Evolutionary conservation across 2,797 vertebrate species (phyloP), one percentile per base, ranked within the genome.

Genomic region (Amphiprion clarkii): DNA sequence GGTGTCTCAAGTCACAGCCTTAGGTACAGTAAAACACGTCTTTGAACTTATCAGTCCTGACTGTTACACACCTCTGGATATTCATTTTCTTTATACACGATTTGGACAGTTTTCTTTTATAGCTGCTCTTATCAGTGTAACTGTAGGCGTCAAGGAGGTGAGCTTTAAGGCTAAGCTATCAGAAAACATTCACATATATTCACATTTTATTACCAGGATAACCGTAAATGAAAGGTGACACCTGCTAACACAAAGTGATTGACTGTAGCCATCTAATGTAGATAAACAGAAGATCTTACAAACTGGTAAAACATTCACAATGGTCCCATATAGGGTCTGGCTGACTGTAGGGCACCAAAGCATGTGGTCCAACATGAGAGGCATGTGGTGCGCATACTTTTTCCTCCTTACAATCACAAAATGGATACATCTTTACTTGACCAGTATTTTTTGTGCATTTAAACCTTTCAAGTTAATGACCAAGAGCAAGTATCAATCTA

Each of bases 161-260:
- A 80, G 87, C 86, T 76, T 73, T 87, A 84, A 78, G 74, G 57
- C 61, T 13, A 4, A 4, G 57, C 27, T 71, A 73, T 67, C 19
- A 2, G 52, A 64, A 65, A 81, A 78, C 78, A 29, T 67, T 67
- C 82, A 78, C 78, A 31, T 67, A 67, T 72, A 42, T 19, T 62
- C 36, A 23, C 19, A 51, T 89, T 71, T 77, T 69, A 53, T 25
- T 33, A 11, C 19, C 5, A 21, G 67, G 54, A 72, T 21, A 27
- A 17, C 66, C 64, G 71, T n/a, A 17, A 33, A 16, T 31, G 31
- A 72, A 60, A 67, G 63, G 23, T 14, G 23, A 53, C 4, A 46
- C 16, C 49, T 29, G 58, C 39, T 75, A 61, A 60, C 66, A 61
- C 65, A 59, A n/a, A 44, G 4, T 13, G 14, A 68, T 27, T 66